Evolutionary conservation across 2,888 invertebrate genomes (phyloP), one percentile per base, ranked within the genome.

Genomic region (Limenitis camilla): DNA sequence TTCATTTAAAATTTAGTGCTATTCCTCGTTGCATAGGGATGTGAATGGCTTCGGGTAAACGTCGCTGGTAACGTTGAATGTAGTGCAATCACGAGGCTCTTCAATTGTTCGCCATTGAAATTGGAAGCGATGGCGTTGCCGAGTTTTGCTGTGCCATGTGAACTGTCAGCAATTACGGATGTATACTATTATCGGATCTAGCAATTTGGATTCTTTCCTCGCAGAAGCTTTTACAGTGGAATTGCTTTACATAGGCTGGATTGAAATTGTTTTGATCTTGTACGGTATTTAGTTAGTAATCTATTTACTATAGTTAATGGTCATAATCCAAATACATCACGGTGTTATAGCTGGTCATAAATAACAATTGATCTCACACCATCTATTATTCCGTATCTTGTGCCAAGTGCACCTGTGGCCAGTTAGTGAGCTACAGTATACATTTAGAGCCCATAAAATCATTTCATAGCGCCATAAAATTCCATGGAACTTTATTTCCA

Each of bases 51-150:
- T 10, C 19, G 31, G 31, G 29, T 32, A 11, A 7, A 9, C 7
- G 35, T 5, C 28, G 54, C 47, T 49, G 27, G 59, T 58, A 62
- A 58, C 62, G 46, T 49, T 52, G 50, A 58, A 55, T 48, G 55
- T 50, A 45, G 52, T 61, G 60, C 62, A 64, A 65, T 65, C 64
- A 61, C 60, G 58, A 53, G 55, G 40, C 58, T 59, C 57, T 62
- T 60, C 59, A 60, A 64, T 63, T 61, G 55, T 57, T 61, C 43
- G 49, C 56, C 58, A 47, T 47, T 52, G 40, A 41, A 45, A 41
- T 40, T 55, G 55, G 29, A 44, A 47, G 44, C 44, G 43, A 52
- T 44, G 52, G 40, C 43, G 50, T 44, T 41, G 43, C 40, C 10
- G 31, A 48, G 32, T 48, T 52, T 19, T 19, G 1, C 19, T 19